Percentiles rank a stretch among this genome's conserved stretches.
phyloP scores from a whole-genome alignment of 2,888 invertebrate species.

The Adelognathus sp. region DNA sequence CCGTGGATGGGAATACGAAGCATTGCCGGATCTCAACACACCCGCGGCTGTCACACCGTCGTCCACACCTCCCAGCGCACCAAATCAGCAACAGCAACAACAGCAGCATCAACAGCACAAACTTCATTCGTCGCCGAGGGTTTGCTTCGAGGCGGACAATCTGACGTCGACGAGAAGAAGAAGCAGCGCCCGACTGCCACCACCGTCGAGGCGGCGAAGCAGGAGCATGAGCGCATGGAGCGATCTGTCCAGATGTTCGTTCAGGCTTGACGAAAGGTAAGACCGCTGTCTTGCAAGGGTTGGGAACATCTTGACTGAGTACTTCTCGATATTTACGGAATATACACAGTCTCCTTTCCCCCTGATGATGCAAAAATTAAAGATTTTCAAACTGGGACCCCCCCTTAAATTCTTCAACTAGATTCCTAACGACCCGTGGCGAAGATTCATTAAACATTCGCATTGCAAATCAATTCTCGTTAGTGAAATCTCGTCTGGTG shows the following conservation, averaged over 20 bases:
- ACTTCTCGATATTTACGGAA: not conserved
- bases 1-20: conserved; percentile 78
- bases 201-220: conserved; percentile 82
- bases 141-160: conserved; percentile 84
- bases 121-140: conserved; percentile 80
- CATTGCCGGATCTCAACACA: conserved; percentile 75
- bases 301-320: not conserved
- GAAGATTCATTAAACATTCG: too few species aligned
- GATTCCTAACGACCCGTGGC: too few species aligned
- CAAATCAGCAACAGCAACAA: conserved; percentile 49
- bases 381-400: too few species aligned
- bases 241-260: conserved; percentile 92
- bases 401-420: too few species aligned
- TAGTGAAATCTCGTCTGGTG: too few species aligned
- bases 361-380: too few species aligned
- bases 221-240: conserved; percentile 94
- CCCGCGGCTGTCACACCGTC: conserved; percentile 75
- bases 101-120: conserved; percentile 63
- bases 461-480: too few species aligned
- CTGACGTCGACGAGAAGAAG: conserved; percentile 76
- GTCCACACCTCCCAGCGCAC: conserved; percentile 73
- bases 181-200: conserved; percentile 68
- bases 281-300: not conserved
- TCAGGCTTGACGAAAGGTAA: conserved; percentile 90
- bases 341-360: too few species aligned